Evolutionary conservation across 2,113 vertebrate genomes (phyloP).

Genomic region (Erinaceus europaeus): DNA sequence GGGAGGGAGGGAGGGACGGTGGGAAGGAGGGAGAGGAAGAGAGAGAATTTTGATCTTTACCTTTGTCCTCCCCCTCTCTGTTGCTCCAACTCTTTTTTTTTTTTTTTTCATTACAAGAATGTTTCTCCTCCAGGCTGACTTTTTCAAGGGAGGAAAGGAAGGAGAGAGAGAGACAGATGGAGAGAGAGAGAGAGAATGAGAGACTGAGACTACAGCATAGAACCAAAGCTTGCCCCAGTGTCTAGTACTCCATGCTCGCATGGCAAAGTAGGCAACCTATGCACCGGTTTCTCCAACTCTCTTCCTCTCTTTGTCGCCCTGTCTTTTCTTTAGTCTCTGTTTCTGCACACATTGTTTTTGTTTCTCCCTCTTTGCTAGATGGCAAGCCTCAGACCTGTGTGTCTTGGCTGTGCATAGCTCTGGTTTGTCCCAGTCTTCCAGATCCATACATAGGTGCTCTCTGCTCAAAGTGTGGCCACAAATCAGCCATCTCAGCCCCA

Average conservation of each 20-base stretch:
- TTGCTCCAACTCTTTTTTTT: background rate
- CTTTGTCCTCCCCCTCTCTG: background rate
- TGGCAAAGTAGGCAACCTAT: too few species aligned
- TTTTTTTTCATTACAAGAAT: too few species aligned
- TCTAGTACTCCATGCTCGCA: too few species aligned
- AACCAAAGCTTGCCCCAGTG: too few species aligned
- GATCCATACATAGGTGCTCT: background rate
- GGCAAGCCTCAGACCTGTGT: background rate
- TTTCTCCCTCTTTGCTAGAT: background rate
- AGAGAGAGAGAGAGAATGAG: too few species aligned
- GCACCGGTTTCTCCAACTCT: background rate
- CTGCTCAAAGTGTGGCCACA: background rate
- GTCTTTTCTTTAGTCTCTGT: background rate
- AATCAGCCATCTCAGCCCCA: background rate
- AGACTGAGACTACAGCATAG: too few species aligned
- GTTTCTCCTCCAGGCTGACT: too few species aligned
- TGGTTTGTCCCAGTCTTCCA: background rate
- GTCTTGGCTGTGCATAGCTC: background rate
- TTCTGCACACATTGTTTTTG: background rate
- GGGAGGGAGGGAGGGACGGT: too few species aligned
- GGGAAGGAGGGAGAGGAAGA: too few species aligned
- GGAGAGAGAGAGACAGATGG: too few species aligned
- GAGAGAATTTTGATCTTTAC: too few species aligned
- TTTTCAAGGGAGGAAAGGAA: too few species aligned
- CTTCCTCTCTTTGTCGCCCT: background rate